Percentiles rank a stretch among this genome's conserved stretches.
Conservation (phyloP, 2,113 vertebrate species). For the Acrocephalus arundinaceus region DNA sequence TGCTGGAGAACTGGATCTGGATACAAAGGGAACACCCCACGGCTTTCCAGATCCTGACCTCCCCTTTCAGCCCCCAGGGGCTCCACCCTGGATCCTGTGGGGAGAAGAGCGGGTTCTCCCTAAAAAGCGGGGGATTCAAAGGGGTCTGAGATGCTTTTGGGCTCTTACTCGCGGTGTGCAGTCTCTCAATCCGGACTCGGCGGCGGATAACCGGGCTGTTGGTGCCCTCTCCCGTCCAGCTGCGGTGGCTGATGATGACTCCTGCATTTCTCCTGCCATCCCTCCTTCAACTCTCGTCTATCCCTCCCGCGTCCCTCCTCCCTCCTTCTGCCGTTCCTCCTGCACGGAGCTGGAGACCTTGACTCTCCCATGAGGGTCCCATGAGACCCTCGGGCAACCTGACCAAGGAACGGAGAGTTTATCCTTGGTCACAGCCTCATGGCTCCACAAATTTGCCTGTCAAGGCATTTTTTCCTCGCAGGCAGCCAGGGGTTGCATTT, state of each 20-base stretch:
- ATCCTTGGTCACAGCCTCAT: not conserved
- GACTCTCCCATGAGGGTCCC: not conserved
- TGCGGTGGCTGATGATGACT: not conserved
- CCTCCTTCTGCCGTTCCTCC: not conserved
- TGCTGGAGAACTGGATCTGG: not conserved
- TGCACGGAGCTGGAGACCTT: not conserved
- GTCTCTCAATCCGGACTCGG: fast-evolving
- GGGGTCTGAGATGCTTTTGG: not conserved
- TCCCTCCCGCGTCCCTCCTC: not conserved
- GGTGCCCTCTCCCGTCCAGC: constrained; percentile 39
- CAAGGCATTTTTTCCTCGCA: not conserved
- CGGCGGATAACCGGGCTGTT: not conserved
- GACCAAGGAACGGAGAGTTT: not conserved
- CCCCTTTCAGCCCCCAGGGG: fast-evolving
- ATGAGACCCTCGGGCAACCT: not conserved
- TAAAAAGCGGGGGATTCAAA: fast-evolving
- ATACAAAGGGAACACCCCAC: too few relatives aligned
- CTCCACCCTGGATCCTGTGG: not conserved
- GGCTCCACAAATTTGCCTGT: not conserved
- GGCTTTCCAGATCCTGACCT: not conserved
- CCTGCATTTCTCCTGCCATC: not conserved
- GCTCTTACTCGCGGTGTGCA: fast-evolving
- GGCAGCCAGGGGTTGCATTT: fast-evolving
- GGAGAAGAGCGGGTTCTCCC: not conserved
- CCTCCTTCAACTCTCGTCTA: not conserved